Percentiles rank a stretch among this genome's conserved stretches.
Evolutionary conservation across 2,113 vertebrate genomes (phyloP).

Genomic region (Stercorarius parasiticus): DNA sequence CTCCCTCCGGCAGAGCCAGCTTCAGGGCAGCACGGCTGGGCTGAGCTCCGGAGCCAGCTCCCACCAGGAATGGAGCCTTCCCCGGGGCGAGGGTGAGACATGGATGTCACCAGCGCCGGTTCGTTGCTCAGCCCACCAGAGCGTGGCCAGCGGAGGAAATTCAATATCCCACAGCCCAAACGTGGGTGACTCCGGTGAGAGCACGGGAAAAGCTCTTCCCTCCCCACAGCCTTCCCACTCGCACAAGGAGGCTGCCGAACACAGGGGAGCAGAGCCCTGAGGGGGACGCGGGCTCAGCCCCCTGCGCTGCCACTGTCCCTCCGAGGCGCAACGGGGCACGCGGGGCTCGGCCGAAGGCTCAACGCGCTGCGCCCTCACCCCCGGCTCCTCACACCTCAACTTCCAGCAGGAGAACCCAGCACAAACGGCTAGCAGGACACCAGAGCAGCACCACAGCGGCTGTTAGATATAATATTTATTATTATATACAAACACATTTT

Average conservation of each 20-base stretch:
- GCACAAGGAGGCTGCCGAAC: background rate
- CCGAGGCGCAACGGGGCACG: rapidly evolving
- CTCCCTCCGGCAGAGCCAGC: background rate
- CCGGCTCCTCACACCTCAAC: background rate
- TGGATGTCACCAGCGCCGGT: rapidly evolving
- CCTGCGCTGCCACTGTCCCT: background rate
- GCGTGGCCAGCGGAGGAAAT: background rate
- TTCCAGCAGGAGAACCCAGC: background rate
- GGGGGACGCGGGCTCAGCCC: rapidly evolving
- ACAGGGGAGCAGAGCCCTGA: rapidly evolving
- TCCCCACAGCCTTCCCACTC: background rate
- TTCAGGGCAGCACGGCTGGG: background rate
- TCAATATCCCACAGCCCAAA: too few relatives aligned
- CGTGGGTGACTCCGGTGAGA: rapidly evolving
- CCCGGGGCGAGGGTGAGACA: rapidly evolving
- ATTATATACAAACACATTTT: constrained; percentile 81
- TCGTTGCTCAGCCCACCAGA: too few relatives aligned
- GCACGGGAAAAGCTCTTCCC: background rate
- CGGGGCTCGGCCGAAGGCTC: background rate
- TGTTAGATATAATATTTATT: constrained; percentile 78
- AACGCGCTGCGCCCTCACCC: background rate
- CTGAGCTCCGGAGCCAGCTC: background rate
- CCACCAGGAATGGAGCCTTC: background rate
- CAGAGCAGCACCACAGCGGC: background rate
- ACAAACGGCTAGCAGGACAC: background rate